These are phyloP conservation scores for Tretioscincus oriximinensis DNA, from an alignment of 2,113 vertebrate genomes.

Conservation along the genomic window DNA sequence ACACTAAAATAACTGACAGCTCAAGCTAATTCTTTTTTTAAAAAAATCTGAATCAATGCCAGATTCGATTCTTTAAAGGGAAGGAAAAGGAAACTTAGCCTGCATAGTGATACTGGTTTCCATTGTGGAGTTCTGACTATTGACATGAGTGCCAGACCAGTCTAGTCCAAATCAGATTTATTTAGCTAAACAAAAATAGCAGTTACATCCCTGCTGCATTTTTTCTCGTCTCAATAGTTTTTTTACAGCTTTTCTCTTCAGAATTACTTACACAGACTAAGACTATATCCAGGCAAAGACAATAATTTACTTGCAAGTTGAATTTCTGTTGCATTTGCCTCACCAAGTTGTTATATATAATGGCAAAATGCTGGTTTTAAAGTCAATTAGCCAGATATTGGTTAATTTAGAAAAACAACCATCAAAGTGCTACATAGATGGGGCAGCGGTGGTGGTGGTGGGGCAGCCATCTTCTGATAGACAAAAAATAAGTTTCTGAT, in stretches of 20 bases:
- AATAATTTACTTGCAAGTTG: no score
- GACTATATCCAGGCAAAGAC: no score
- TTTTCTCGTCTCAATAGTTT: constrained; percentile 34
- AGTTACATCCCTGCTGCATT: not conserved
- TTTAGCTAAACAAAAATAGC: constrained; percentile 36
- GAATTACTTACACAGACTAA: constrained; percentile 15
- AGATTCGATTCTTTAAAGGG: constrained; percentile 39
- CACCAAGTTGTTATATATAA: no score
- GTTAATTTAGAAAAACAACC: no score
- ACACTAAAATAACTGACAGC: constrained; percentile 38
- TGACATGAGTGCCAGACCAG: constrained; percentile 24
- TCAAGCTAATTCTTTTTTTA: constrained; percentile 47
- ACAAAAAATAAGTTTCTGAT: no score
- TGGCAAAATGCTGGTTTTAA: no score
- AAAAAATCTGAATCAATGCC: constrained; percentile 37
- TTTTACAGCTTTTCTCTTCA: constrained; percentile 29
- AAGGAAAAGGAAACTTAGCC: constrained; percentile 31
- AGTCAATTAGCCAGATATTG: no score
- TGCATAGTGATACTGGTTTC: constrained; percentile 37
- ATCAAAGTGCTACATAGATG: no score
- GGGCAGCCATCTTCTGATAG: no score
- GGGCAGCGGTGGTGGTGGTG: no score
- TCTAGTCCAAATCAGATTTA: constrained; percentile 24
- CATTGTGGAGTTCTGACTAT: constrained; percentile 39
- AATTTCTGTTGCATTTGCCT: no score